Conservation (phyloP, 2,888 invertebrate species). For the Rhagonycha fulva region DNA sequence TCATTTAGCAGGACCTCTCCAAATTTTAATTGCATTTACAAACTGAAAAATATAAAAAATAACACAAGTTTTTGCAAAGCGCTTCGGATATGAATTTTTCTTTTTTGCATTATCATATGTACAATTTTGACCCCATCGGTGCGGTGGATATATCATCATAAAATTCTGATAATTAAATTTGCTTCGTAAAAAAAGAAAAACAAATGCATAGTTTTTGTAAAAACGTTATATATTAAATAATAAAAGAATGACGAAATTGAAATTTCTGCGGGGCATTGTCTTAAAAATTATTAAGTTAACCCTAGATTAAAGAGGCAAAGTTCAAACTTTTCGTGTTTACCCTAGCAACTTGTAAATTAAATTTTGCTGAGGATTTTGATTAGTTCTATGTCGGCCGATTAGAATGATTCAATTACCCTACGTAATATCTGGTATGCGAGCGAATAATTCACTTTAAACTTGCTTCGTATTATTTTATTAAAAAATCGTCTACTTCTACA, state of each 20-base stretch:
- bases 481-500: conserved; percentile 10
- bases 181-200: no score
- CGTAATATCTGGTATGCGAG: conserved; percentile 20
- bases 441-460: conserved; percentile 11
- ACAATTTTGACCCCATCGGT: no score
- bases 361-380: conserved; percentile 20
- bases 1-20: no score
- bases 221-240: neutral
- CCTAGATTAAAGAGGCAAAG: conserved; percentile 15
- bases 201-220: no score
- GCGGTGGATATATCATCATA: no score
- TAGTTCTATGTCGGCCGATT: conserved; percentile 22
- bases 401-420: conserved; percentile 18
- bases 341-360: conserved; percentile 17
- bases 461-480: conserved; percentile 14
- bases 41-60: no score
- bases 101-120: no score
- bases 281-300: conserved; percentile 18
- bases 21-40: no score
- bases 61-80: no score
- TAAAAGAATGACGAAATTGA: neutral
- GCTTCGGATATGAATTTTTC: no score
- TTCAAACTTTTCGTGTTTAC: conserved; percentile 19
- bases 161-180: no score
- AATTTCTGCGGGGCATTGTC: conserved; percentile 10